Percentiles rank a stretch among this genome's conserved stretches.
phyloP scores from a whole-genome alignment of 2,888 invertebrate species.

The Galeruca laticollis region DNA sequence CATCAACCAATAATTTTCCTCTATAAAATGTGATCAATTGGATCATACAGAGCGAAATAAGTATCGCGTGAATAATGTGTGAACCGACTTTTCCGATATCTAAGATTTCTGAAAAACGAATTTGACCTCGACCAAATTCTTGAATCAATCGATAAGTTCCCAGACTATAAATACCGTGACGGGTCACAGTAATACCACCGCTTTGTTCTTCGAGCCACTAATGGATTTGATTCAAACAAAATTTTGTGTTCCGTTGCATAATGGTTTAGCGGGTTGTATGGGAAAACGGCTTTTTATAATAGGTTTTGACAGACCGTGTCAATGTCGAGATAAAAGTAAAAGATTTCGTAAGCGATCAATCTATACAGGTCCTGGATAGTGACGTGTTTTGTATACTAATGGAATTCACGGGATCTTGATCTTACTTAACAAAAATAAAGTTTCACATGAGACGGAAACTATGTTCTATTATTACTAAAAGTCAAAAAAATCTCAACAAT shows the following conservation, averaged over 20 bases:
- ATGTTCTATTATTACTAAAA: no score
- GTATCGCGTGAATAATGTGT: no score
- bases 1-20: no score
- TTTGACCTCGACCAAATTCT: no score
- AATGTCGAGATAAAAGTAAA: conserved; percentile 28
- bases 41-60: no score
- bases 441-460: no score
- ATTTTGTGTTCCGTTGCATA: conserved; percentile 30
- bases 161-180: conserved; percentile 15
- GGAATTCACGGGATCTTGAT: conserved; percentile 9
- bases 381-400: conserved; percentile 14
- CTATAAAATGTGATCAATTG: no score
- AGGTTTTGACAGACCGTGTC: conserved; percentile 33
- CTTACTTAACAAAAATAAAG: conserved; percentile 6
- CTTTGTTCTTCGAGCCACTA: conserved; percentile 35
- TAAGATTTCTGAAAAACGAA: no score
- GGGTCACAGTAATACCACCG: conserved; percentile 31
- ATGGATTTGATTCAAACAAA: conserved; percentile 38
- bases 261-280: no score
- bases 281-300: conserved; percentile 39
- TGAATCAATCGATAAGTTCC: not conserved
- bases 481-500: no score
- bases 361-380: conserved; percentile 18
- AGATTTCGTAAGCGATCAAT: conserved; percentile 22
- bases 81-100: no score